phyloP scores from a whole-genome alignment of 92 coral and sea anemone genomes.

The Porites evermanni region DNA sequence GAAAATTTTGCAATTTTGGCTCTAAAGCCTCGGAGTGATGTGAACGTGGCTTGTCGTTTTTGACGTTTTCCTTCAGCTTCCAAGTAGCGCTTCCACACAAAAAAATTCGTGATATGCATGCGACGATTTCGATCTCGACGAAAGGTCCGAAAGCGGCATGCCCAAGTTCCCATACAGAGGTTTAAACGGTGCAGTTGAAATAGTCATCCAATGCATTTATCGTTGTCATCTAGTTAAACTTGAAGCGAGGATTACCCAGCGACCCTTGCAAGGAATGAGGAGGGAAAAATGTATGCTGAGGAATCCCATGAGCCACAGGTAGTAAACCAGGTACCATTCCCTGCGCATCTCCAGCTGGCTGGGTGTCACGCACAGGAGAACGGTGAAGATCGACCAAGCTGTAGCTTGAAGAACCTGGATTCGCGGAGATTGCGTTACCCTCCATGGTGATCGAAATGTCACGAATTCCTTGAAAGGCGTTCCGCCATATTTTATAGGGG shows the following conservation, averaged over 20 bases:
- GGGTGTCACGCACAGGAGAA: constrained; percentile 22
- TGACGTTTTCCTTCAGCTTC: no score
- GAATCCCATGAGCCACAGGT: constrained; percentile 31
- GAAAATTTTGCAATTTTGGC: no score
- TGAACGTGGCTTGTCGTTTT: no score
- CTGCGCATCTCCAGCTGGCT: constrained; percentile 29
- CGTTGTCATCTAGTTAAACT: constrained; percentile 19
- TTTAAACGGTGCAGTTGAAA: no score
- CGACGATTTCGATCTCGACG: no score
- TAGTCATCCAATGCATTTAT: neutral
- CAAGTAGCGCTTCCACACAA: no score
- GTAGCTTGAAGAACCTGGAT: constrained; percentile 48
- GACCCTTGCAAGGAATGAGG: constrained; percentile 40
- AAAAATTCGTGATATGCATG: no score
- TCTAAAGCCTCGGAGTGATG: no score
- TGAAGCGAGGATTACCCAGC: constrained; percentile 36
- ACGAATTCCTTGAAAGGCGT: constrained; percentile 60
- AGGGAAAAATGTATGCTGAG: constrained; percentile 14
- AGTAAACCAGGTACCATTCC: constrained; percentile 15
- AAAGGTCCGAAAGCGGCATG: no score
- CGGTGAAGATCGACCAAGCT: constrained; percentile 51
- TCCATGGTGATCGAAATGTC: constrained; percentile 69
- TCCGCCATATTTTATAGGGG: constrained; percentile 91
- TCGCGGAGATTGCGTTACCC: constrained; percentile 52
- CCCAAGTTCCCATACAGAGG: no score